phyloP scores from a whole-genome alignment of 1,140 invertebrate species.

The Tribolium castaneum region DNA sequence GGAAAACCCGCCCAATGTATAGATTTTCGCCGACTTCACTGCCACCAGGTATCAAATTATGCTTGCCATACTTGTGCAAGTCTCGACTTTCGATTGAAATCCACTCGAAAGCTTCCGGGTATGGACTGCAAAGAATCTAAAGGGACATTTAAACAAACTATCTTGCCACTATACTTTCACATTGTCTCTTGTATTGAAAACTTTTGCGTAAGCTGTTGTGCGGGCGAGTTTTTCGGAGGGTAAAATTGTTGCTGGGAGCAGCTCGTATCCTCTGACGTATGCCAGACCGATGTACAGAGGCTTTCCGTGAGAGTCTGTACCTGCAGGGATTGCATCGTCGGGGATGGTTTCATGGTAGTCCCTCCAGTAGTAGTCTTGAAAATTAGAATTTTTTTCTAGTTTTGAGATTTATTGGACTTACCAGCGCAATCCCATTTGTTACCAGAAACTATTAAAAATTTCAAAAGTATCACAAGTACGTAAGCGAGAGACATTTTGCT shows the following conservation, averaged over 20 bases:
- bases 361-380: constrained; percentile 30
- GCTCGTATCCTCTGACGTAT: constrained; percentile 9
- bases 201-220: constrained; percentile 2
- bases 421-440: background rate
- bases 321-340: constrained; percentile 32
- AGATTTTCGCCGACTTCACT: constrained; percentile 20
- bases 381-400: background rate
- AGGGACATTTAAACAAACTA: background rate
- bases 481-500: background rate
- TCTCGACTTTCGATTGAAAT: background rate
- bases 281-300: constrained; percentile 19
- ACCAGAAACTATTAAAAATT: background rate
- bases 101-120: constrained; percentile 15
- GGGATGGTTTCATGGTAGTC: constrained; percentile 21
- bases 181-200: background rate
- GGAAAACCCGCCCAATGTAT: background rate
- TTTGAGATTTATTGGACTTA: background rate
- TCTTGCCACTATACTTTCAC: background rate
- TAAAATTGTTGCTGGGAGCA: constrained; percentile 33
- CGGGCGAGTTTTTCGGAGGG: background rate
- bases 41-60: background rate
- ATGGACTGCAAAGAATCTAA: constrained; percentile 10
- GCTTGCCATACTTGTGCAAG: background rate
- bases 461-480: background rate
- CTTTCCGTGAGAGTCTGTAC: background rate